A percentile compares a stretch with the other conserved stretches of the same genome.
Evolutionary conservation across 2,797 vertebrate species (phyloP).

Genomic region (Acanthurus lineatus): DNA sequence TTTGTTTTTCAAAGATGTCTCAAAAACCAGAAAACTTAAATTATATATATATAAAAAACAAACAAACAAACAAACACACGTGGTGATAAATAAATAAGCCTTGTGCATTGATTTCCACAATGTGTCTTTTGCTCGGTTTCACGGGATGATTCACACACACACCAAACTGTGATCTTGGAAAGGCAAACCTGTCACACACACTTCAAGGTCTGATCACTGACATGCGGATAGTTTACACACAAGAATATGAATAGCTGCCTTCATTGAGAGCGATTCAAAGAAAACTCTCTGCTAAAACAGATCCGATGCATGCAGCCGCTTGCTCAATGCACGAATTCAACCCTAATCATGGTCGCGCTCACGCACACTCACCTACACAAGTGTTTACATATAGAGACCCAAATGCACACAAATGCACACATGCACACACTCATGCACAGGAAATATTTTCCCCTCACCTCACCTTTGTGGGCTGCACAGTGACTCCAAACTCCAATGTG

Average conservation of each 20-base stretch:
- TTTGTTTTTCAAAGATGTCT: slow-evolving; percentile 24
- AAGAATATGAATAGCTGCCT: slow-evolving; percentile 64
- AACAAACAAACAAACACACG: slow-evolving; percentile 51
- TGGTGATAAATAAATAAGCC: slow-evolving; percentile 39
- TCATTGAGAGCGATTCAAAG: slow-evolving; percentile 54
- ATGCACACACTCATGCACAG: slow-evolving; percentile 41
- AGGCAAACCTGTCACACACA: slow-evolving; percentile 66
- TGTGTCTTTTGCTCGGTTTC: slow-evolving; percentile 40
- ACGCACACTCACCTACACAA: slow-evolving; percentile 34
- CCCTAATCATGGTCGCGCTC: slow-evolving; percentile 17
- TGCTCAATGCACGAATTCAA: slow-evolving; percentile 54
- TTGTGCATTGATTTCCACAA: slow-evolving; percentile 17
- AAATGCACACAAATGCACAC: slow-evolving; percentile 47
- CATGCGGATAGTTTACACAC: slow-evolving; percentile 46
- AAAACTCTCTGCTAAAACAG: slow-evolving; percentile 46
- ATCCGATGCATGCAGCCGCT: slow-evolving; percentile 49
- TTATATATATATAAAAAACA: background rate
- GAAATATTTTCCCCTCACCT: slow-evolving; percentile 73
- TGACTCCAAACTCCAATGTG: slow-evolving; percentile 81
- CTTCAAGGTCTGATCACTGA: slow-evolving; percentile 62
- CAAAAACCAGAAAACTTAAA: slow-evolving; percentile 30
- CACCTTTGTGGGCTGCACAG: slow-evolving; percentile 73
- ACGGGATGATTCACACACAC: slow-evolving; percentile 57
- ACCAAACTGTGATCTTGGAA: slow-evolving; percentile 64
- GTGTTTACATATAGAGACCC: slow-evolving; percentile 44